Evolutionary conservation across 2,888 invertebrate genomes (phyloP).

Genomic region (Coenonympha glycerion): DNA sequence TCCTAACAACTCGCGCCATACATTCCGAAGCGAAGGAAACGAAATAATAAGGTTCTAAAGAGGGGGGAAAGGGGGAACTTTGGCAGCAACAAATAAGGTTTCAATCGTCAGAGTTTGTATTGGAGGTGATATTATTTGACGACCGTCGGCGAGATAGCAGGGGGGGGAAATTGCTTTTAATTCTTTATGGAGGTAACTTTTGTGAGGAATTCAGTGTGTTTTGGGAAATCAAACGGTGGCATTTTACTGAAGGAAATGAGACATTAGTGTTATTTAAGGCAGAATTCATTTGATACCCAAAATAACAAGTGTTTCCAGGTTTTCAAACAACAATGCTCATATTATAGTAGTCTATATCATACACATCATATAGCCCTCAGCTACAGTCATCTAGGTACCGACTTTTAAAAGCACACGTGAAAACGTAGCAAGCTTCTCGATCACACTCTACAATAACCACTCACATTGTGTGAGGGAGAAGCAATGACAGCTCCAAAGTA

Average conservation of each 20-base stretch:
- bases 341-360: too few relatives aligned
- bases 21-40: background rate
- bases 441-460: too few relatives aligned
- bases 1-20: background rate
- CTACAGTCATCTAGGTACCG: too few relatives aligned
- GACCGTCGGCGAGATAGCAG: background rate
- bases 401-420: too few relatives aligned
- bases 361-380: too few relatives aligned
- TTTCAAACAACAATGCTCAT: too few relatives aligned
- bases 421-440: too few relatives aligned
- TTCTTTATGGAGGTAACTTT: background rate
- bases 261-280: background rate
- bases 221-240: background rate
- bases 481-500: too few relatives aligned
- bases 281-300: too few relatives aligned
- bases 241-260: too few relatives aligned
- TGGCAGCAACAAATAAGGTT: slow-evolving; percentile 3
- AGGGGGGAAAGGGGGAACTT: background rate
- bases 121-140: slow-evolving; percentile 6
- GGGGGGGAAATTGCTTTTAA: background rate
- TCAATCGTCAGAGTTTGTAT: slow-evolving; percentile 5
- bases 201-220: background rate
- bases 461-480: too few relatives aligned
- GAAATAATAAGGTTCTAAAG: background rate
- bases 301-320: too few relatives aligned